phyloP scores from a whole-genome alignment of 2,113 vertebrate species.

The Bothrops jararaca region DNA sequence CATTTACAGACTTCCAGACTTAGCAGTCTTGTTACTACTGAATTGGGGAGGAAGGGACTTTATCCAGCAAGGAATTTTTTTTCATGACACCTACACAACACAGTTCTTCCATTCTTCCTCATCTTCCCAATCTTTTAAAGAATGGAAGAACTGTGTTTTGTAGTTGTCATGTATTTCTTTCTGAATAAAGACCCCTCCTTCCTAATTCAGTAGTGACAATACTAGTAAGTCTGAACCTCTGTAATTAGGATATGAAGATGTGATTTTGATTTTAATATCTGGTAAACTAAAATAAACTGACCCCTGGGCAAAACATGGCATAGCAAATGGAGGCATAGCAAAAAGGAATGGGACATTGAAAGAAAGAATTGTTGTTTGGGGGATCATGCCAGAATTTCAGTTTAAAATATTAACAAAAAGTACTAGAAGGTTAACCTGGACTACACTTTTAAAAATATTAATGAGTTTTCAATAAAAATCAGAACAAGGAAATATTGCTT shows the following conservation, averaged over 20 bases:
- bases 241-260: not conserved
- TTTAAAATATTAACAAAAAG: not conserved
- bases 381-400: not conserved
- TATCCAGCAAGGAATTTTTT: not conserved
- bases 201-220: not conserved
- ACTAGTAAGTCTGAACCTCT: not conserved
- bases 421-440: not conserved
- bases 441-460: not conserved
- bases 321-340: not conserved
- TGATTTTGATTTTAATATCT: not conserved
- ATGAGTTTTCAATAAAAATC: not conserved
- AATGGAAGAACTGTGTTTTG: not conserved
- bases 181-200: not conserved
- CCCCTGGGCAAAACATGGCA: not conserved
- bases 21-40: not conserved
- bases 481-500: slow-evolving; percentile 16
- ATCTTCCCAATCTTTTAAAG: not conserved
- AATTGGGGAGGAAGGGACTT: not conserved
- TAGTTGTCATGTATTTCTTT: not conserved
- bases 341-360: not conserved
- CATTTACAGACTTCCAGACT: not conserved
- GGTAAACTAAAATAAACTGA: not conserved
- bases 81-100: not conserved
- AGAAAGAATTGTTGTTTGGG: not conserved
- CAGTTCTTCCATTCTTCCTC: not conserved